Conservation (phyloP, 2,797 vertebrate species). For the Anas acuta region DNA sequence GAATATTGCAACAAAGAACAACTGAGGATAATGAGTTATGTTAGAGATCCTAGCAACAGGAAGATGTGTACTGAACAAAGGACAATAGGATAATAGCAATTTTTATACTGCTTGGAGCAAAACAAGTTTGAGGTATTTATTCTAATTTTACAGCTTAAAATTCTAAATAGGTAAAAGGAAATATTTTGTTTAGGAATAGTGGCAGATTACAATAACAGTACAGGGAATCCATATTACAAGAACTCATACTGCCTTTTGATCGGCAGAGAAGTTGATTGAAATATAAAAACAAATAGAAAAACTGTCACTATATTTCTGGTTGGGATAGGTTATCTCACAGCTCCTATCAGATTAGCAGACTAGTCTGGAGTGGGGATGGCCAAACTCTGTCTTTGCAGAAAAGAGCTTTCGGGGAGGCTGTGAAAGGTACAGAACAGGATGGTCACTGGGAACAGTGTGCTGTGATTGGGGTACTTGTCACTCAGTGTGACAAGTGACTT, state of each 20-base stretch:
- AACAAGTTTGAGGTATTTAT: neutral
- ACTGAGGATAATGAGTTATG: neutral
- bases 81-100: neutral
- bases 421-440: neutral
- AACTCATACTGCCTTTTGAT: neutral
- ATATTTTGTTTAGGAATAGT: neutral
- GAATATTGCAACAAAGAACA: neutral
- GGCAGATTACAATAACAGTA: neutral
- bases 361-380: neutral
- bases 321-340: neutral
- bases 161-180: neutral
- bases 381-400: fast-evolving
- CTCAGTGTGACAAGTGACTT: neutral
- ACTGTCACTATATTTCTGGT: neutral
- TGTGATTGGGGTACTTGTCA: neutral
- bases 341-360: neutral
- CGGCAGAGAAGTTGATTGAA: neutral
- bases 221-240: neutral
- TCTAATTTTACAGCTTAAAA: neutral
- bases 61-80: neutral
- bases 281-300: neutral
- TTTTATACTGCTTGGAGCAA: neutral
- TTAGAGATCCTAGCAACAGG: neutral
- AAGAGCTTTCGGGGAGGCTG: neutral
- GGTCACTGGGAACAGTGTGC: neutral